Base-by-base conservation (phyloP, 2,797 vertebrate species). In the Lophius americanus region DNA sequence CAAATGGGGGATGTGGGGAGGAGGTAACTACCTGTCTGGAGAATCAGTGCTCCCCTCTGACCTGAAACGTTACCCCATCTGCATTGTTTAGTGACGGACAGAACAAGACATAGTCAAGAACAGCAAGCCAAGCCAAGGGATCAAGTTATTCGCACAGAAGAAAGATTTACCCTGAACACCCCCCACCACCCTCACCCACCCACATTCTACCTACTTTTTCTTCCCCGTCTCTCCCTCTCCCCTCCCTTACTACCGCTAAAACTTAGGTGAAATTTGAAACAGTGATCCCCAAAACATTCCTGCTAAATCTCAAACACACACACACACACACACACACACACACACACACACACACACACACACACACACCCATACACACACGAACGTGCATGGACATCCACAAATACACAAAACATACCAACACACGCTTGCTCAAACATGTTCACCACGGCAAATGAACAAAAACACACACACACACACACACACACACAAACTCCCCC, bases 11-110 rank as follows among this genome's bases (percentile, higher is more conserved):
- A 44, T 53, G 9, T 36, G 5, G 41, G 49, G 60, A 46, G 57
- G 71, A 62, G 68, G 60, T 67, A 61, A 72, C 80, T 88, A 87
- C 85, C 89, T 47, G 74, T 88, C 55, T 96, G 94, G 78, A 96
- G 94, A 92, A 96, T 87, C 72, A 94, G 93, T 65, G 84, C 71
- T 89, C 86, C 80, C 95, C 95, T 56, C 92, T 92, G 48, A 90
- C 89, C 76, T 94, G 95, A 91, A 98, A 98, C 51, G 92, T 93
- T 85, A 96, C 92, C 82, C 96, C 94, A 86, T 93, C 94, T 79
- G 94, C 95, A 82, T 90, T 91, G 87, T 96, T 98, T 94, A 95
- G 88, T 78, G 91, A 93, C 72, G 84, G 91, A 94, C 93, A 79
- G 86, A 91, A 92, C 64, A 93, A 93, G 87, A 91, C 88, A 82